Conservation (phyloP, 2,797 vertebrate genomes). For the Poeciliopsis turneri region DNA sequence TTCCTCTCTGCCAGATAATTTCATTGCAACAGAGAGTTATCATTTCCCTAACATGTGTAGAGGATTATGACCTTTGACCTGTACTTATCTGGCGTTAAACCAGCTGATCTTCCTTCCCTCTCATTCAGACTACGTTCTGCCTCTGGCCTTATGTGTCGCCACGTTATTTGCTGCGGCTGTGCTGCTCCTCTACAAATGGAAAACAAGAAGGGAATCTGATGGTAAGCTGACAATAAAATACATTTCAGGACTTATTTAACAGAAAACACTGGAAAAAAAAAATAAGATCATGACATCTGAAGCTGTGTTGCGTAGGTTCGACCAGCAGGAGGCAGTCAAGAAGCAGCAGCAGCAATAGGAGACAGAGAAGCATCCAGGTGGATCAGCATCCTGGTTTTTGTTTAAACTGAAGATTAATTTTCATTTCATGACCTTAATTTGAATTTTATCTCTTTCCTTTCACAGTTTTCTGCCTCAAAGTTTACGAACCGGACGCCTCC, state of each 20-base stretch:
- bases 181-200: slow-evolving; percentile 18
- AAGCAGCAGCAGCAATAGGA: not conserved
- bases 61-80: not conserved
- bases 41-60: not conserved
- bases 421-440: not conserved
- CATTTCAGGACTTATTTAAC: not conserved
- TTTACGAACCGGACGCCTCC: not conserved
- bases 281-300: not conserved
- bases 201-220: not conserved
- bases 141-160: slow-evolving; percentile 1
- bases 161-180: slow-evolving; percentile 14
- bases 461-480: not conserved
- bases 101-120: not conserved
- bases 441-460: not conserved
- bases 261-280: not conserved
- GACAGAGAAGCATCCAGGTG: not conserved
- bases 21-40: not conserved
- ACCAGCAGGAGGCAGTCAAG: not conserved
- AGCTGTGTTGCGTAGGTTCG: not conserved
- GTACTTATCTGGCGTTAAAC: not conserved
- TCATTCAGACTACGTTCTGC: not conserved
- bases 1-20: not conserved
- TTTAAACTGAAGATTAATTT: not conserved
- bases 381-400: not conserved
- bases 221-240: not conserved